Conservation (phyloP, 1,140 invertebrate species). For the Diabrotica virgifera region DNA sequence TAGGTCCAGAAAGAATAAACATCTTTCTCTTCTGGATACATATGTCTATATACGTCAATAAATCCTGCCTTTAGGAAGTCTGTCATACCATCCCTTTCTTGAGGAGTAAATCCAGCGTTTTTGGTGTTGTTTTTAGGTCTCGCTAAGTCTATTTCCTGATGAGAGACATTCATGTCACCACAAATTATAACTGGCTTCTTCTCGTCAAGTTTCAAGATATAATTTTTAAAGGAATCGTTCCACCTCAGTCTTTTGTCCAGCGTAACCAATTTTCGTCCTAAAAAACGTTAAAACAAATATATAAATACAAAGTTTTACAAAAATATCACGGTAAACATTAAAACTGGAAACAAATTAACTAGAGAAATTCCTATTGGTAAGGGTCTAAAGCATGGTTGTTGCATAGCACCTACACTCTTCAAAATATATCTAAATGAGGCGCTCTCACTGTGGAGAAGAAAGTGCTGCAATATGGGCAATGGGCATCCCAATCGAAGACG, state of each 20-base stretch:
- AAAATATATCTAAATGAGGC: too few relatives aligned
- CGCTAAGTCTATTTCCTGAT: constrained; percentile 90
- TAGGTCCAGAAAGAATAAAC: constrained; percentile 96
- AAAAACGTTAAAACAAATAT: background rate
- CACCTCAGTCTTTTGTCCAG: constrained; percentile 86
- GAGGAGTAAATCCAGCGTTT: constrained; percentile 90
- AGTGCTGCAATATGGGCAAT: too few relatives aligned
- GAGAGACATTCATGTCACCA: constrained; percentile 97
- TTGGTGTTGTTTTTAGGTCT: constrained; percentile 94
- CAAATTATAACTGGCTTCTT: constrained; percentile 93
- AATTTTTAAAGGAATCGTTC: constrained; percentile 79
- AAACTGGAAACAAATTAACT: too few relatives aligned
- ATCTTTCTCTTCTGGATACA: constrained; percentile 81
- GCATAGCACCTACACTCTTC: too few relatives aligned
- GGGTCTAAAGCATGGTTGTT: too few relatives aligned
- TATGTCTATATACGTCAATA: constrained; percentile 82
- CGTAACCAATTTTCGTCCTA: constrained; percentile 77
- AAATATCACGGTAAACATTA: too few relatives aligned
- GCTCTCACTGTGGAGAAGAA: too few relatives aligned
- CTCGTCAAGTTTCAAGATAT: constrained; percentile 76
- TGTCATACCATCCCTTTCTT: constrained; percentile 90
- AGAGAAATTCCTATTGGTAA: too few relatives aligned
- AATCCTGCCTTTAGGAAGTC: constrained; percentile 76
- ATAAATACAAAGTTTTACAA: too few relatives aligned
- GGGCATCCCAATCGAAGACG: too few relatives aligned